phyloP scores from a whole-genome alignment of 1,140 invertebrate species.

The Ostrea denselamellosa region DNA sequence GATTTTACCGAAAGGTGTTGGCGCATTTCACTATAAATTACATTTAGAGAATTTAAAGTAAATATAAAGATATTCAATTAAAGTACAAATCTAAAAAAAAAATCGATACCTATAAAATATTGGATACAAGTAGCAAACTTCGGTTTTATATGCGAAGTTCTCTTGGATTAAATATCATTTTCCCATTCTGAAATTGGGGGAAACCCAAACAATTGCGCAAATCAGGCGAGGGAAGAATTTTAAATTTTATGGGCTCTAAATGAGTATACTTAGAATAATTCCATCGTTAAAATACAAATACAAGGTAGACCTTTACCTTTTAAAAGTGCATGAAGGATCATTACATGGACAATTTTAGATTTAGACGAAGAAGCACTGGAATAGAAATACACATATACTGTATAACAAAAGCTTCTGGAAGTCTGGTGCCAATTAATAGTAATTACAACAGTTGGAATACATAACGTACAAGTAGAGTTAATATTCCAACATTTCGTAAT shows the following conservation, averaged over 20 bases:
- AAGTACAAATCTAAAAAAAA: background rate
- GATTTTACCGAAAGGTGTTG: background rate
- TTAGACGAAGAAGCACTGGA: background rate
- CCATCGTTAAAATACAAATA: background rate
- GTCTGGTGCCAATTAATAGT: background rate
- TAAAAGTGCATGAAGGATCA: background rate
- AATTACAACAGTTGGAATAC: background rate
- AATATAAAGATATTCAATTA: background rate
- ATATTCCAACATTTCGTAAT: background rate
- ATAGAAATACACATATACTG: background rate
- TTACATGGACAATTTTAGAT: background rate
- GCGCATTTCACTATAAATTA: background rate
- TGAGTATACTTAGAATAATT: background rate
- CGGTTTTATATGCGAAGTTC: background rate
- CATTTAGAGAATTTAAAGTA: slow-evolving; percentile 16
- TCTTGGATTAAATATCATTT: background rate
- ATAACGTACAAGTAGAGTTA: background rate
- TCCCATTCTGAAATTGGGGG: background rate
- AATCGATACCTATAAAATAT: background rate
- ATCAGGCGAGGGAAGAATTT: background rate
- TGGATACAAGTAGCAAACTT: background rate
- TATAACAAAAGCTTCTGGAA: background rate
- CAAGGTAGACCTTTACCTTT: background rate
- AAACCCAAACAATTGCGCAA: background rate
- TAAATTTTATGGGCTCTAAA: background rate